phyloP scores from a whole-genome alignment of 2,113 vertebrate genomes.

The Mastomys coucha region DNA sequence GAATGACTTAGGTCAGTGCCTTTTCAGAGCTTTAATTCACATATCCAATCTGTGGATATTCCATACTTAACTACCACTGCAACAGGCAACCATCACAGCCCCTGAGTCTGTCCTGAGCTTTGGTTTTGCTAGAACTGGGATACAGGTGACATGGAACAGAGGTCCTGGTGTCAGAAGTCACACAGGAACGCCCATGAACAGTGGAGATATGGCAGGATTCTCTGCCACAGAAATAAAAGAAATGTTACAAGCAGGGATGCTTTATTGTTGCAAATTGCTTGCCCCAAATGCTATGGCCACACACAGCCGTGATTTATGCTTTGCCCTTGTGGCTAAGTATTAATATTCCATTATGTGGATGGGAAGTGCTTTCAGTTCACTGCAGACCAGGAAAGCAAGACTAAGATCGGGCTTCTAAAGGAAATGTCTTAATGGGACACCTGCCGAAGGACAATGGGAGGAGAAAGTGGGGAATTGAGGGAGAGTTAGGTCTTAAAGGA shows the following conservation, averaged over 20 bases:
- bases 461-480: background rate
- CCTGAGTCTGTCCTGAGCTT: background rate
- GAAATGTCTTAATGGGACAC: background rate
- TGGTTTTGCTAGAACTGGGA: background rate
- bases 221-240: background rate
- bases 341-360: conserved; percentile 17
- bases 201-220: background rate
- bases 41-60: background rate
- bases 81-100: background rate
- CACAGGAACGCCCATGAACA: background rate
- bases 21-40: background rate
- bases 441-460: background rate
- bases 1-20: background rate
- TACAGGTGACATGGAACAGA: background rate
- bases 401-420: background rate
- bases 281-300: background rate
- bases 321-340: background rate
- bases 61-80: background rate
- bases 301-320: background rate
- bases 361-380: background rate
- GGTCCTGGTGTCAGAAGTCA: background rate
- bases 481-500: background rate
- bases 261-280: background rate
- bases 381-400: conserved; percentile 6
- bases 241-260: background rate